phyloP scores from a whole-genome alignment of 1,140 invertebrate genomes.

The Heliconius hermathena region DNA sequence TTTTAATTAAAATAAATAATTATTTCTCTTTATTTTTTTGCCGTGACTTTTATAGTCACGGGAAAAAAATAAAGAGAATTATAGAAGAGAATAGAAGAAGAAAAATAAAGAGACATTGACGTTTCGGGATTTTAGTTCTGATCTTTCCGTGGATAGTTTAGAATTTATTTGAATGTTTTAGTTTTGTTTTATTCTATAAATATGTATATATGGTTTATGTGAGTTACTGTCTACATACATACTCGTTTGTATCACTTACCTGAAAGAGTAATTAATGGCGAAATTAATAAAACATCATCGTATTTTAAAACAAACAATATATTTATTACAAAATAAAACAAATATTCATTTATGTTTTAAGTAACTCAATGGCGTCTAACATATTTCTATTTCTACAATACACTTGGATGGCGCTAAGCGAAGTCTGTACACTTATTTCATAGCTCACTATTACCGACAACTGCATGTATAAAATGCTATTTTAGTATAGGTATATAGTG shows the following conservation, averaged over 20 bases:
- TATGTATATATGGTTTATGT: background rate
- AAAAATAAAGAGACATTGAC: too few species aligned
- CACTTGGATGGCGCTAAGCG: conserved; percentile 56
- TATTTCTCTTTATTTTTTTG: background rate
- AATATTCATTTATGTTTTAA: conserved; percentile 53
- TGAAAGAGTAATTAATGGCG: background rate
- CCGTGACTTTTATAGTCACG: background rate
- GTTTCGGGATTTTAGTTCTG: background rate
- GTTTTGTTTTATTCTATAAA: background rate
- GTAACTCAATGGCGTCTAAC: conserved; percentile 51
- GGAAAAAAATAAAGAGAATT: too few species aligned
- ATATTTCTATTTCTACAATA: conserved; percentile 44
- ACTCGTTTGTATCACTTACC: background rate
- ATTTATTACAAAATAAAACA: conserved; percentile 59
- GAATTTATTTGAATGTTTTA: background rate
- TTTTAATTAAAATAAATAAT: background rate
- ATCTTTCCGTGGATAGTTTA: background rate
- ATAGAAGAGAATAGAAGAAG: too few species aligned
- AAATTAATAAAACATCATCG: conserved; percentile 7
- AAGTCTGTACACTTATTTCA: conserved; percentile 41
- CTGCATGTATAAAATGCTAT: conserved; percentile 39
- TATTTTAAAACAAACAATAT: conserved; percentile 60
- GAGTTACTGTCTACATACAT: background rate
- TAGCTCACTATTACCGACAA: conserved; percentile 18
- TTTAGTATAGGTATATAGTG: conserved; percentile 26